Evolutionary conservation across 1,140 invertebrate species (phyloP), one percentile per base, ranked within the genome.

Genomic region (Drosophila ficusphila): DNA sequence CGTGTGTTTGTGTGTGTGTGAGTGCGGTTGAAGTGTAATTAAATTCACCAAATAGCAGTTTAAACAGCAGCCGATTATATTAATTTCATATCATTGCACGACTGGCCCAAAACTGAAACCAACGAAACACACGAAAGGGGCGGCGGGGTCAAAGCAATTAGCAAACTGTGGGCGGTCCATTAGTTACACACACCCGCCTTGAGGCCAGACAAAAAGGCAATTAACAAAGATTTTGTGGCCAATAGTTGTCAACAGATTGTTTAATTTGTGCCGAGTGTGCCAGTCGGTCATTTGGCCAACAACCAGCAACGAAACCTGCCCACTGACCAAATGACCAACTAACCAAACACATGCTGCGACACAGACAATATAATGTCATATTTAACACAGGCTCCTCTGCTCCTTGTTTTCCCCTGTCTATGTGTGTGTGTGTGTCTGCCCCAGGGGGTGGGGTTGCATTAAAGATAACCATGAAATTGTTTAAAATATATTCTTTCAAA

Each of bases 151-250:
- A 16, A 6, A 27, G 71, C 58, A 73, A 73, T 73, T 73, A 73
- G 70, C 23, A 68, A 41, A n/a, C 61, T 4, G 12, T 62, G 36
- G 29, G 62, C 36, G 61, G 27, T 47, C 64, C 46, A 71, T 72
- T 71, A 72, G 53, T 51, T 46, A 44, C 65, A 72, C 46, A 70
- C 48, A 36, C 23, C 19, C 60, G 34, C 41, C 69, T 61, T 52
- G 38, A 53, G 42, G 71, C 27, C 60, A 51, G 53, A 75, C 71
- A 75, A 75, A 75, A 75, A 75, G 71, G 72, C 72, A 75, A 75
- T 75, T 75, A 75, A 75, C 72, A 75, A 75, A 75, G 71, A 75
- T 75, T 75, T 75, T 75, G 72, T 75, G 72, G 72, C 60, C 71
- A 75, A 75, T 75, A 75, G 72, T 67, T 75, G 71, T 75, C 72